phyloP scores from a whole-genome alignment of 2,888 invertebrate genomes.

The Osedax frankpressi region DNA sequence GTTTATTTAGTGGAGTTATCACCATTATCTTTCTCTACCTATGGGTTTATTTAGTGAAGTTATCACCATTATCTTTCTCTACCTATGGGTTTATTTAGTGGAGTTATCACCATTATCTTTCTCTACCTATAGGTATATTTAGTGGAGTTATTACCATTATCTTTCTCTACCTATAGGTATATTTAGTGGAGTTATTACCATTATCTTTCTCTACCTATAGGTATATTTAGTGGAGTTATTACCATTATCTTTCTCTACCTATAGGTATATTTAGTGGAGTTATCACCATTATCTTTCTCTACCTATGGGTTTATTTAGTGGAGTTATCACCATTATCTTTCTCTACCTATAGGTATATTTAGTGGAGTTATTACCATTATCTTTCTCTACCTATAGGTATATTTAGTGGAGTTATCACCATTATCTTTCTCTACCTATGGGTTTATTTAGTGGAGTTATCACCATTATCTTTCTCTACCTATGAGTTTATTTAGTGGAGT shows the following conservation, averaged over 20 bases:
- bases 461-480: background rate
- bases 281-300: background rate
- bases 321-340: too few relatives aligned
- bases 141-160: too few relatives aligned
- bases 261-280: slow-evolving; percentile 49
- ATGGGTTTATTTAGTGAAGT: background rate
- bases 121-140: background rate
- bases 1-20: slow-evolving; percentile 47
- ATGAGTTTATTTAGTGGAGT: background rate
- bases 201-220: background rate
- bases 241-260: too few relatives aligned
- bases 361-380: slow-evolving; percentile 22
- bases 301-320: background rate
- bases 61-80: too few relatives aligned
- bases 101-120: background rate
- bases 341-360: too few relatives aligned
- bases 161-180: too few relatives aligned
- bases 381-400: background rate
- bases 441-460: slow-evolving; percentile 46
- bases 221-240: background rate
- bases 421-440: too few relatives aligned
- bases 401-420: background rate
- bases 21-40: background rate
- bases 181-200: slow-evolving; percentile 36
- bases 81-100: slow-evolving; percentile 48